Evolutionary conservation across 2,113 vertebrate genomes (phyloP).

Genomic region (Rissa tridactyla): DNA sequence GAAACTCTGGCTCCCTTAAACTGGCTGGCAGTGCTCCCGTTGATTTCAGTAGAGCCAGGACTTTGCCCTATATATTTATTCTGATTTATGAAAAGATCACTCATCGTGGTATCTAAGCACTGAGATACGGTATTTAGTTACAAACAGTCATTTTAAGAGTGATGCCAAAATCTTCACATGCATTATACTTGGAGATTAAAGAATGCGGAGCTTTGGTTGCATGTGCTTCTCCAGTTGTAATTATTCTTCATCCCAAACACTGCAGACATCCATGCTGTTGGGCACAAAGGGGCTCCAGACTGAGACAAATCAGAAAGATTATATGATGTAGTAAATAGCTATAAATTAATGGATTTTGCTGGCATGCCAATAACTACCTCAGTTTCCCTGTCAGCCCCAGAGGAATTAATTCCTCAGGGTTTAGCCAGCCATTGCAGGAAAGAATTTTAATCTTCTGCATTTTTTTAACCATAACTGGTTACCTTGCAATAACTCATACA

Average conservation of each 20-base stretch:
- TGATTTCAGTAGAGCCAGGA: neutral
- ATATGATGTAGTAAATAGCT: constrained; percentile 67
- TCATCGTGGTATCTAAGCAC: constrained; percentile 11
- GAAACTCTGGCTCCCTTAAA: neutral
- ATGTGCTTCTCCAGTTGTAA: constrained; percentile 28
- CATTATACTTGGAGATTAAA: constrained; percentile 64
- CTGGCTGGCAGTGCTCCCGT: neutral
- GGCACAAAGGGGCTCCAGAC: constrained; percentile 49
- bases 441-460: constrained; percentile 59
- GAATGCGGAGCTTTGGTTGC: constrained; percentile 15
- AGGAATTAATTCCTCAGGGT: constrained; percentile 61
- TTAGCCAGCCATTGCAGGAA: constrained; percentile 41
- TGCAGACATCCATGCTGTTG: constrained; percentile 21
- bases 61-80: constrained; percentile 37
- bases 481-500: constrained; percentile 38
- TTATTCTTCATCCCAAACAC: constrained; percentile 48
- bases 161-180: constrained; percentile 53
- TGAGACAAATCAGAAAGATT: constrained; percentile 72
- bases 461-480: constrained; percentile 33
- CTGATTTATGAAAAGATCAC: constrained; percentile 47
- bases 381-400: constrained; percentile 56
- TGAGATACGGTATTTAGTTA: constrained; percentile 70
- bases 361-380: constrained; percentile 54
- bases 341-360: constrained; percentile 70
- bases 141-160: constrained; percentile 70